A percentile compares a stretch with the other conserved stretches of the same genome.
These are phyloP conservation scores for Acanthoscelides obtectus DNA, from an alignment of 2,888 invertebrate species.

Conservation along the genomic window DNA sequence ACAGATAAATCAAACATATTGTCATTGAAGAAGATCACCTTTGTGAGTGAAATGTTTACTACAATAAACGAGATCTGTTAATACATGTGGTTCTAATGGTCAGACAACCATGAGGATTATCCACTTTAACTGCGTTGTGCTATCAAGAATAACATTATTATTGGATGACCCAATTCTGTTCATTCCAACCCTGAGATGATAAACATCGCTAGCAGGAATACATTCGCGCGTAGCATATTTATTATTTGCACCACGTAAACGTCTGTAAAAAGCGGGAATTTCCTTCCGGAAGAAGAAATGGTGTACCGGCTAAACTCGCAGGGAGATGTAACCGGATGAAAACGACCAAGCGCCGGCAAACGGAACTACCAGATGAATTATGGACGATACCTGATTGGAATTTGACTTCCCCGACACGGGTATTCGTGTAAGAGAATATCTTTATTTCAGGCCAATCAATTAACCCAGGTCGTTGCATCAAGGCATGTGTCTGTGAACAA, in stretches of 20 bases:
- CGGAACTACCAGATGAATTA: slow-evolving; percentile 47
- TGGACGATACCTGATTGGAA: slow-evolving; percentile 41
- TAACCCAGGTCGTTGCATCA: no score
- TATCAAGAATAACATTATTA: no score
- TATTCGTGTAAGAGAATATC: background rate
- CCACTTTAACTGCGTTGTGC: background rate
- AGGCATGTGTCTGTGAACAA: no score
- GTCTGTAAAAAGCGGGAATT: slow-evolving; percentile 22
- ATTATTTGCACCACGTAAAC: slow-evolving; percentile 32
- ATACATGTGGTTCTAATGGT: no score
- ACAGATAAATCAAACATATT: no score
- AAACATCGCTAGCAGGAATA: background rate
- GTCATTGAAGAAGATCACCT: no score
- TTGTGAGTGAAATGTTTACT: no score
- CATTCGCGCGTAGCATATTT: slow-evolving; percentile 14
- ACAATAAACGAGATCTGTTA: no score
- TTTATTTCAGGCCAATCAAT: no score
- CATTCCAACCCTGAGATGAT: background rate
- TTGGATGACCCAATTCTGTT: no score
- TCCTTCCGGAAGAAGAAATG: slow-evolving; percentile 15
- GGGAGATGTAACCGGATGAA: slow-evolving; percentile 48
- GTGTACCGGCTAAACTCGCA: slow-evolving; percentile 31
- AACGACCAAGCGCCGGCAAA: slow-evolving; percentile 41
- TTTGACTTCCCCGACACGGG: slow-evolving; percentile 11
- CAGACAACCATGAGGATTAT: no score